Evolutionary conservation across 2,888 invertebrate species (phyloP).

Genomic region (Andrena hattorfiana): DNA sequence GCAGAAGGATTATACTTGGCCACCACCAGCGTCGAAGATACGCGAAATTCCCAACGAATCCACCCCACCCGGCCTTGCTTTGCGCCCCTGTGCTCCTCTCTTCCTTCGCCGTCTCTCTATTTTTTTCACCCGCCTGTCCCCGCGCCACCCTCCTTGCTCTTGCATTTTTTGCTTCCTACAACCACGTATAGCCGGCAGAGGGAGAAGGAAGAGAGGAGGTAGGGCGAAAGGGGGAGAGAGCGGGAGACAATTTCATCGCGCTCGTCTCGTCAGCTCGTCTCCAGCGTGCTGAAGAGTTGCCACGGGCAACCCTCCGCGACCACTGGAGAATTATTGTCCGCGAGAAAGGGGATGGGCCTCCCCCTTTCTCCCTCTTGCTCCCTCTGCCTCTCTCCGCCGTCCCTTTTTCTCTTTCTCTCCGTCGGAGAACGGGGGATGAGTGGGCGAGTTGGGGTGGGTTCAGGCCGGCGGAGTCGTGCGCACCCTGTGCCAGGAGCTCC

Average conservation of each 20-base stretch:
- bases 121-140: conserved; percentile 49
- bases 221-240: conserved; percentile 26
- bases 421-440: conserved; percentile 42
- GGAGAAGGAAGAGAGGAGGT: conserved; percentile 33
- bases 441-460: conserved; percentile 64
- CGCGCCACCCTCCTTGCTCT: conserved; percentile 67
- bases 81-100: conserved; percentile 39
- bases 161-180: conserved; percentile 73
- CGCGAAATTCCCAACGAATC: conserved; percentile 72
- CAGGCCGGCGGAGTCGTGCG: conserved; percentile 75
- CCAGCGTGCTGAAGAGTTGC: conserved; percentile 80
- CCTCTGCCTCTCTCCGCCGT: conserved; percentile 26
- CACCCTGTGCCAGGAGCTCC: conserved; percentile 77
- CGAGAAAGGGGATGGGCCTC: conserved; percentile 66
- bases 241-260: conserved; percentile 82
- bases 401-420: conserved; percentile 53
- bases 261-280: conserved; percentile 70
- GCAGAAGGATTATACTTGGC: conserved; percentile 72
- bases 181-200: conserved; percentile 59
- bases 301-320: conserved; percentile 82
- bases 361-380: conserved; percentile 14
- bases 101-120: conserved; percentile 53
- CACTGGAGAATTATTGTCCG: conserved; percentile 81
- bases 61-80: conserved; percentile 60
- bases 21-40: conserved; percentile 71